Evolutionary conservation across 2,113 vertebrate species (phyloP), one percentile per base, ranked within the genome.

Genomic region (Athene cunicularia): DNA sequence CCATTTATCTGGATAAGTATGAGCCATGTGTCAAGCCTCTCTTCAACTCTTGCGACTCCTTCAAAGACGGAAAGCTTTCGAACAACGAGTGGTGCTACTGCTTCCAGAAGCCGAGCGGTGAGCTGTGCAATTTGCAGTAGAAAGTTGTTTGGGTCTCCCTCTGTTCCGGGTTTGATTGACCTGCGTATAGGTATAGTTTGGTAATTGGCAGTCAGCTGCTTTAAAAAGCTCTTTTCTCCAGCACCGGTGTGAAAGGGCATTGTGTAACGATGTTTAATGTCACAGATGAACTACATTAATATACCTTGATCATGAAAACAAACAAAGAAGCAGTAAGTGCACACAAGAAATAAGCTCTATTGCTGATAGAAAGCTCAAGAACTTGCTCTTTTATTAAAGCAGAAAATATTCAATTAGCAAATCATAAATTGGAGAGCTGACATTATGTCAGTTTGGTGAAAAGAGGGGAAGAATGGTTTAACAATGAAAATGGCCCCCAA

Each of bases 1-100:
- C 99, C 97, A 99, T 99, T 97, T 99, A 99, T 86, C 98, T 99
- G 97, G 99, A 99, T 88, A 99, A 99, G 97, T 99, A 99, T 1
- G 99, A 99, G 98, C 98, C 98, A 0, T 99, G 99, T 50, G 99
- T 99, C 98, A 99, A 99, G 96, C 99, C 99, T 2, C 98, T 99
- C 90, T 98, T 99, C 98, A 98, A 98, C 96, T 98, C 98, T 6
- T 99, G 98, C 1, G 98, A 99, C 92, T 99, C 98, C 88, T 99
- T 99, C 98, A 99, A 99, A 93, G 99, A 99, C 0, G 99, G 99
- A 45, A 99, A 99, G 93, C 99, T 99, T 16, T 99, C 98, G 4
- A 99, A 99, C 98, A 99, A 99, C 0, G 98, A 98, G 89, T 99
- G 98, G 99, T 99, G 98, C 95, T 99, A 99, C 47, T 99, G 99